Percentiles rank a stretch among this genome's conserved stretches.
These are phyloP conservation scores for Polypterus senegalus DNA, from an alignment of 2,113 vertebrate species.

Conservation along the genomic window DNA sequence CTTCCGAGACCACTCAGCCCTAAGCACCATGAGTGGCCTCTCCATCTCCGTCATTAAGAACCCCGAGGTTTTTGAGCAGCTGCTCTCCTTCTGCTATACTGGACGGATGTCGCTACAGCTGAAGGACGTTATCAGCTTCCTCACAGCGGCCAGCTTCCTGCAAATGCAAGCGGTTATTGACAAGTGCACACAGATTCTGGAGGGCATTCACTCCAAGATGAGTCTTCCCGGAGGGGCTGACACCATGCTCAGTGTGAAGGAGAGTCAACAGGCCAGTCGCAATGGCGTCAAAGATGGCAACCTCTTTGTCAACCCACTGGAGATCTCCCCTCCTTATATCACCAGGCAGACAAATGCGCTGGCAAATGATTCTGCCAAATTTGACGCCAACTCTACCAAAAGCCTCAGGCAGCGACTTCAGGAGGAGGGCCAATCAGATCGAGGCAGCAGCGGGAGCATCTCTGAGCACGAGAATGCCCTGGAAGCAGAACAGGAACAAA, in stretches of 20 bases:
- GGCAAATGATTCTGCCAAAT: slow-evolving; percentile 38
- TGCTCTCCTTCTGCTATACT: slow-evolving; percentile 96
- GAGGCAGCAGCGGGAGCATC: slow-evolving; percentile 80
- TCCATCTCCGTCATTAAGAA: slow-evolving; percentile 97
- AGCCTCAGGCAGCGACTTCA: slow-evolving; percentile 48
- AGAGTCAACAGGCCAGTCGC: slow-evolving; percentile 54
- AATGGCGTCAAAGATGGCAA: slow-evolving; percentile 79
- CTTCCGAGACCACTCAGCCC: slow-evolving; percentile 92
- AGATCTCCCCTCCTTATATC: slow-evolving; percentile 89
- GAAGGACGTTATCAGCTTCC: slow-evolving; percentile 92
- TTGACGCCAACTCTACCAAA: slow-evolving; percentile 55
- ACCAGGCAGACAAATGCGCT: slow-evolving; percentile 61
- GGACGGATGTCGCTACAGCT: slow-evolving; percentile 92
- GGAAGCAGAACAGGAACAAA: slow-evolving; percentile 80
- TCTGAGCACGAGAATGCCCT: slow-evolving; percentile 85
- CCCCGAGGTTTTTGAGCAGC: slow-evolving; percentile 90
- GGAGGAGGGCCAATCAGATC: slow-evolving; percentile 89
- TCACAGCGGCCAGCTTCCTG: slow-evolving; percentile 93
- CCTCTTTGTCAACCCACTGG: slow-evolving; percentile 86
- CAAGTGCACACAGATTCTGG: slow-evolving; percentile 93
- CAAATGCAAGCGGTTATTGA: slow-evolving; percentile 98
- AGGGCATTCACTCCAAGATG: slow-evolving; percentile 95
- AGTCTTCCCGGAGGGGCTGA: slow-evolving; percentile 63
- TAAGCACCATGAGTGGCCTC: slow-evolving; percentile 96
- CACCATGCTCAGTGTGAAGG: slow-evolving; percentile 63